Evolutionary conservation across 2,797 vertebrate genomes (phyloP).

Genomic region (Pelochelys cantorii): DNA sequence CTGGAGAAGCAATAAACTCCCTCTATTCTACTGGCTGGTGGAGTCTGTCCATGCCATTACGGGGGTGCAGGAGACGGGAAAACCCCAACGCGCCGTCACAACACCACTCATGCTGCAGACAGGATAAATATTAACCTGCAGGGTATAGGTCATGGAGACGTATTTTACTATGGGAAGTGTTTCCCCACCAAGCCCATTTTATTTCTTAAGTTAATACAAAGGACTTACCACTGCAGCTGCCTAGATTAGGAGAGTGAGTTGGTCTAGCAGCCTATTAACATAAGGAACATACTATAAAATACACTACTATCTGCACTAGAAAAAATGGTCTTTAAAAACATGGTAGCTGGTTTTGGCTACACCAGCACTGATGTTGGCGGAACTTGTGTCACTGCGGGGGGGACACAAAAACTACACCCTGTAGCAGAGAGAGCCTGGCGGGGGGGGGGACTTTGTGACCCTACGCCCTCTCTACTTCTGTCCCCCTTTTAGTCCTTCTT

Average conservation of each 20-base stretch:
- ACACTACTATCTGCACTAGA: too few species aligned
- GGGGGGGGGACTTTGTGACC: too few species aligned
- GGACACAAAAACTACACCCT: too few species aligned
- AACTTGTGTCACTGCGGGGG: not conserved
- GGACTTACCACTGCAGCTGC: not conserved
- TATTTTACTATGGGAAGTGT: not conserved
- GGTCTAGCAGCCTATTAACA: not conserved
- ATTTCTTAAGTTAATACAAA: not conserved
- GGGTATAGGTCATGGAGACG: not conserved
- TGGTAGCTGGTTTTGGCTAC: not conserved
- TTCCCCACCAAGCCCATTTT: not conserved
- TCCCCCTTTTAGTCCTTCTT: too few species aligned
- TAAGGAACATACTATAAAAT: not conserved
- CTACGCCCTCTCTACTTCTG: too few species aligned
- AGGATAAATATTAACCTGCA: not conserved
- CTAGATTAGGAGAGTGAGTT: not conserved
- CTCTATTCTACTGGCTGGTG: too few species aligned
- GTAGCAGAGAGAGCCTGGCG: too few species aligned
- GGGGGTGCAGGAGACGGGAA: too few species aligned
- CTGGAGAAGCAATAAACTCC: too few species aligned
- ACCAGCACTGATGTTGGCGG: not conserved
- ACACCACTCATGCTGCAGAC: not conserved
- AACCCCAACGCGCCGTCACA: too few species aligned
- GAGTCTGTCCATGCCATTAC: too few species aligned
- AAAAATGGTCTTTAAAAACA: not conserved